Percentiles rank a stretch among this genome's conserved stretches.
Conservation (phyloP, 2,888 invertebrate species). For the Nematopogon swammerdamellus region DNA sequence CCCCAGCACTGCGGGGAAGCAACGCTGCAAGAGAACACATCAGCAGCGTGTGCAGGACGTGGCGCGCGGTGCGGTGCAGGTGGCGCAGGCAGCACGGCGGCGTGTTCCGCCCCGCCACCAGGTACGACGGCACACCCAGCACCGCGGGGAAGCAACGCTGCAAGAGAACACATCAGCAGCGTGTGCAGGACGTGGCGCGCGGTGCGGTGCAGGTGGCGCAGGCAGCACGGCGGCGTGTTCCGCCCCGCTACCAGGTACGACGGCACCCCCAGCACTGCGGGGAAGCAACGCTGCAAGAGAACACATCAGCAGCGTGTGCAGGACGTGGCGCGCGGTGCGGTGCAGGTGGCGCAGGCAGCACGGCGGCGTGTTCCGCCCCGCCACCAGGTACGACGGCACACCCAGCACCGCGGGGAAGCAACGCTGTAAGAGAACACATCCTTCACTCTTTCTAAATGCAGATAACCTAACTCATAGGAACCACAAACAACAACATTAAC, state of each 20-base stretch:
- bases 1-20: slow-evolving; percentile 74
- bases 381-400: slow-evolving; percentile 67
- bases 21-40: slow-evolving; percentile 73
- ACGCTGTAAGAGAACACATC: slow-evolving; percentile 65
- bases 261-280: slow-evolving; percentile 65
- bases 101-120: slow-evolving; percentile 76
- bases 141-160: slow-evolving; percentile 80
- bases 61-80: slow-evolving; percentile 71
- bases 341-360: slow-evolving; percentile 73
- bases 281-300: slow-evolving; percentile 70
- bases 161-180: slow-evolving; percentile 52
- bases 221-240: slow-evolving; percentile 79
- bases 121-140: slow-evolving; percentile 77
- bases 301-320: slow-evolving; percentile 34
- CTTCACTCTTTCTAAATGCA: too few species aligned
- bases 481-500: too few species aligned
- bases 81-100: slow-evolving; percentile 91
- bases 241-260: slow-evolving; percentile 67
- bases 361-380: slow-evolving; percentile 73
- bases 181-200: slow-evolving; percentile 58
- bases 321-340: slow-evolving; percentile 64
- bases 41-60: slow-evolving; percentile 69
- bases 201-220: slow-evolving; percentile 66
- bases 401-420: slow-evolving; percentile 67
- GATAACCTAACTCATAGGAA: too few species aligned